Percentiles rank a stretch among this genome's conserved stretches.
Evolutionary conservation across 2,113 vertebrate genomes (phyloP).

Genomic region (Athene cunicularia): DNA sequence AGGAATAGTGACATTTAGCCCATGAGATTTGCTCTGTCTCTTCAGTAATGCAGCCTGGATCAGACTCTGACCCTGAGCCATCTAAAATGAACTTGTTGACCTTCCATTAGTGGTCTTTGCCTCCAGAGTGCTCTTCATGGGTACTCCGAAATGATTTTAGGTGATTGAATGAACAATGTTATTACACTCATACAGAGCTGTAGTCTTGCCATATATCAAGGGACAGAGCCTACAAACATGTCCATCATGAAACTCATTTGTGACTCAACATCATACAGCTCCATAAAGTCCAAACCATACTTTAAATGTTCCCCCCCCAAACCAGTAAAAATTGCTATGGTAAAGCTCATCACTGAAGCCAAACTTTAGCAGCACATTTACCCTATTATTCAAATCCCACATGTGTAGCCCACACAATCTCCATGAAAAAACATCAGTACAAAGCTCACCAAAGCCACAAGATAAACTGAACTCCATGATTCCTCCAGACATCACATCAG

Average conservation of each 20-base stretch:
- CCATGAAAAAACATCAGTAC: not conserved
- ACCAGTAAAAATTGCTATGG: not conserved
- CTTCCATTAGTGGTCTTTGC: slow-evolving; percentile 26
- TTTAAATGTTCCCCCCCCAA: accelerated
- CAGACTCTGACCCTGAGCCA: not conserved
- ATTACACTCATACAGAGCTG: not conserved
- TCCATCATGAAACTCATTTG: not conserved
- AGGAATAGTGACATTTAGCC: not conserved
- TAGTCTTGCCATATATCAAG: not conserved
- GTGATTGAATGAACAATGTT: not conserved
- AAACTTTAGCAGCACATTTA: not conserved
- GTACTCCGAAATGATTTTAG: not conserved
- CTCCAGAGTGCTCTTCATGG: slow-evolving; percentile 5
- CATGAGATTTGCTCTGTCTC: not conserved
- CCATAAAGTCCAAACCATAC: not conserved
- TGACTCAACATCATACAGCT: accelerated
- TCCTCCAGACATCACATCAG: not conserved
- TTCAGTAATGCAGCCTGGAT: not conserved
- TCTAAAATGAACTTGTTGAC: slow-evolving; percentile 33
- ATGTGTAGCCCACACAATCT: accelerated
- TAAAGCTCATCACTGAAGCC: not conserved
- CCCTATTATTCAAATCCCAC: not conserved
- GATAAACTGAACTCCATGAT: not conserved
- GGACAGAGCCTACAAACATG: not conserved
- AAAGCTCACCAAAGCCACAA: not conserved